Conservation (phyloP, 2,888 invertebrate genomes). For the Tachina grossa region DNA sequence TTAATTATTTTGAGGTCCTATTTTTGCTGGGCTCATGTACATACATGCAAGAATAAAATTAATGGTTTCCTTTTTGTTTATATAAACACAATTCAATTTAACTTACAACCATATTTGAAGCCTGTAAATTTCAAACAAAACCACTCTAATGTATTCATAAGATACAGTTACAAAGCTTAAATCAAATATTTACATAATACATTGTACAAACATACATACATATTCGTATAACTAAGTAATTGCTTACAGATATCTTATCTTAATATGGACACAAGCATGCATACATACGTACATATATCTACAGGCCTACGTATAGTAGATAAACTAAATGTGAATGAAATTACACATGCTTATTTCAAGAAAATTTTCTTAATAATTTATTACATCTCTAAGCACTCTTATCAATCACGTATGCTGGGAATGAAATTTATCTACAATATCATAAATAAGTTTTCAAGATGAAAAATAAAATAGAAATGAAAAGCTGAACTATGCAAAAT, state of each 20-base stretch:
- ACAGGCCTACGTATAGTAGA: neutral
- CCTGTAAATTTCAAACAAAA: slow-evolving; percentile 10
- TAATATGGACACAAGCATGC: no score
- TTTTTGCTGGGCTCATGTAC: neutral
- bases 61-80: neutral
- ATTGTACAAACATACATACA: neutral
- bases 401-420: slow-evolving; percentile 27
- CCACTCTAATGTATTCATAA: neutral
- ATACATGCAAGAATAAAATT: neutral
- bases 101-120: slow-evolving; percentile 1
- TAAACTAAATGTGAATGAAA: neutral
- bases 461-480: no score
- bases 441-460: neutral
- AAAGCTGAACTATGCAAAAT: no score
- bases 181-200: neutral
- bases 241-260: neutral
- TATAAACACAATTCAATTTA: slow-evolving; percentile 5
- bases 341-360: neutral
- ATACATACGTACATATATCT: neutral
- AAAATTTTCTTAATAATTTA: slow-evolving; percentile 33
- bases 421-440: neutral
- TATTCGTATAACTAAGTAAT: neutral
- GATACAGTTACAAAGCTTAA: neutral
- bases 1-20: no score
- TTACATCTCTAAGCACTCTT: slow-evolving; percentile 4